Evolutionary conservation across 1,140 invertebrate species (phyloP).

Genomic region (Atta colombica): DNA sequence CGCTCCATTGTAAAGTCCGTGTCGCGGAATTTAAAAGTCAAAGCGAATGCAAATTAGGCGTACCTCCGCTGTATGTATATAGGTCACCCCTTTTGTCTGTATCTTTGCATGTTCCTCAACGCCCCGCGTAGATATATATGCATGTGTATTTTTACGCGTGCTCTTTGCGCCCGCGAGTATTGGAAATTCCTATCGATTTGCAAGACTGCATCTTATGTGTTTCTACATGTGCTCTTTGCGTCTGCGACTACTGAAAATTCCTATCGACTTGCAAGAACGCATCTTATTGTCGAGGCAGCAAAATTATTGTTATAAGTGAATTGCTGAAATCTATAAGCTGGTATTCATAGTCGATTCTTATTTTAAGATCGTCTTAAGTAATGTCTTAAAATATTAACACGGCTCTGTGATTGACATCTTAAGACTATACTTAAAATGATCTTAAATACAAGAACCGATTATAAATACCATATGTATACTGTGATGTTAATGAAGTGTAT

Average conservation of each 20-base stretch:
- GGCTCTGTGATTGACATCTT: too few species aligned
- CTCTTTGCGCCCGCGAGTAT: background rate
- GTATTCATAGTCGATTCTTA: too few species aligned
- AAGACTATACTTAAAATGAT: too few species aligned
- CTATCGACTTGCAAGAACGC: conserved; percentile 14
- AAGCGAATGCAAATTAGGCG: conserved; percentile 80
- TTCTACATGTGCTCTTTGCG: conserved; percentile 8
- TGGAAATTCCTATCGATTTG: conserved; percentile 35
- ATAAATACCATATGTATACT: background rate
- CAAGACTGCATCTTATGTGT: background rate
- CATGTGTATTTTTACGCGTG: conserved; percentile 19
- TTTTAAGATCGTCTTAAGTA: too few species aligned
- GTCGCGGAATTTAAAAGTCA: conserved; percentile 81
- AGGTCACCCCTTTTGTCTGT: conserved; percentile 49
- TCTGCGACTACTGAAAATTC: conserved; percentile 18
- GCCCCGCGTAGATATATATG: background rate
- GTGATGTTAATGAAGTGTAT: background rate
- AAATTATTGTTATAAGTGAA: background rate
- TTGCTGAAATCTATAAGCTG: background rate
- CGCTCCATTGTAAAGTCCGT: conserved; percentile 40
- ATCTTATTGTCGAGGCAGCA: background rate
- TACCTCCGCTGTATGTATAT: conserved; percentile 33
- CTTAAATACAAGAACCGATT: too few species aligned
- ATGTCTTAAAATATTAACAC: too few species aligned
- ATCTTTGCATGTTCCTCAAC: conserved; percentile 30